Percentiles rank a stretch among this genome's conserved stretches.
Conservation (phyloP, 2,113 vertebrate species). For the Azemiops feae region DNA sequence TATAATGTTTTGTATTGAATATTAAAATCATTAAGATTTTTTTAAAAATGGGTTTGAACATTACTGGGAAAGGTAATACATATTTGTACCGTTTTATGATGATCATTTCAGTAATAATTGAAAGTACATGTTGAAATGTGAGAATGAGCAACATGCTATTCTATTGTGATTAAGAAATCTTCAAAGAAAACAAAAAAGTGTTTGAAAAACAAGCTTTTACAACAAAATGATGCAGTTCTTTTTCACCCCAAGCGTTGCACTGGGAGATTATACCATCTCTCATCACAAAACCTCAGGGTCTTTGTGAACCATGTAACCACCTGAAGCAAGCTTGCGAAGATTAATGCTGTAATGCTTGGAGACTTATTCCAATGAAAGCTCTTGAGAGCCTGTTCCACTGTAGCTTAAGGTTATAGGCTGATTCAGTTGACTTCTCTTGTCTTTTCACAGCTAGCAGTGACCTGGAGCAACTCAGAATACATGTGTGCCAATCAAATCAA, state of each 20-base stretch:
- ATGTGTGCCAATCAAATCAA: slow-evolving; percentile 56
- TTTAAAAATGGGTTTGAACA: background rate
- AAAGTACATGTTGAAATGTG: background rate
- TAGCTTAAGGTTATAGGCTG: slow-evolving; percentile 53
- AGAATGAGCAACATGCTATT: background rate
- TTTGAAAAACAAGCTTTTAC: slow-evolving; percentile 7
- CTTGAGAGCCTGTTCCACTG: slow-evolving; percentile 35
- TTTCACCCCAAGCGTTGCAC: slow-evolving; percentile 8
- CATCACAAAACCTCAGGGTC: slow-evolving; percentile 15
- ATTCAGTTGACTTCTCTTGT: slow-evolving; percentile 49
- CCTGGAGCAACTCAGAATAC: slow-evolving; percentile 45
- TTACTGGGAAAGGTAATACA: background rate
- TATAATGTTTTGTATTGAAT: background rate
- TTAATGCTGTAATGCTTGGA: slow-evolving; percentile 53
- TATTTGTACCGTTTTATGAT: background rate
- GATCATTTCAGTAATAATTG: background rate
- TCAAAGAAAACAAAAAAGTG: background rate
- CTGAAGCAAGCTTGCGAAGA: slow-evolving; percentile 50
- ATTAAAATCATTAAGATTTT: background rate
- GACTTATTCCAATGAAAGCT: slow-evolving; percentile 51
- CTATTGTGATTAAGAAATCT: background rate
- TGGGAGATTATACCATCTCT: slow-evolving; percentile 40
- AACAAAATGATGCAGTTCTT: slow-evolving; percentile 45
- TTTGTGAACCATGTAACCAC: slow-evolving; percentile 44
- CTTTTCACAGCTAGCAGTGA: slow-evolving; percentile 53